phyloP scores from a whole-genome alignment of 2,113 vertebrate species.

The Leptosomus discolor region DNA sequence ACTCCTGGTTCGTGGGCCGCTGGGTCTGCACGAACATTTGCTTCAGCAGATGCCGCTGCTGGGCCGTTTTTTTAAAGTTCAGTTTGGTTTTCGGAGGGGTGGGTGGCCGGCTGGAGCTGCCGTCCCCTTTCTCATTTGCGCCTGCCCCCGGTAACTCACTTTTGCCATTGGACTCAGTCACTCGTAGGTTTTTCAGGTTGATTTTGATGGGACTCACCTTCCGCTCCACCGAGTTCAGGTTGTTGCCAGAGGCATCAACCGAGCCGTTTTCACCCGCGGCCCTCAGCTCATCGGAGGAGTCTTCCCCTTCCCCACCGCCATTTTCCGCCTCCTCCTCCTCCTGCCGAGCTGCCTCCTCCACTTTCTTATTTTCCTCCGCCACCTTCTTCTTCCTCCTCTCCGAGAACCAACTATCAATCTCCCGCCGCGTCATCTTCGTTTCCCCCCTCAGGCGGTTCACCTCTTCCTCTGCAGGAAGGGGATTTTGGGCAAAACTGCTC shows the following conservation, averaged over 20 bases:
- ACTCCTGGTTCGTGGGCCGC: constrained; percentile 90
- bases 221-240: constrained; percentile 53
- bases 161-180: constrained; percentile 88
- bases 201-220: constrained; percentile 98
- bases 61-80: constrained; percentile 87
- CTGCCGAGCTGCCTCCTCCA: constrained; percentile 64
- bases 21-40: constrained; percentile 92
- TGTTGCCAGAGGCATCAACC: constrained; percentile 61
- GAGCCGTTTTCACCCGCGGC: constrained; percentile 75
- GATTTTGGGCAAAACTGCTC: constrained; percentile 85
- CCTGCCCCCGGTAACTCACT: neutral
- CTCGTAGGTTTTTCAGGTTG: constrained; percentile 94
- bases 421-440: constrained; percentile 96
- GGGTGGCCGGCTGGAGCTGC: constrained; percentile 57
- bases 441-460: constrained; percentile 89
- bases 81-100: constrained; percentile 60
- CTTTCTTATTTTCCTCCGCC: constrained; percentile 79
- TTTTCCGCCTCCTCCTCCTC: constrained; percentile 74
- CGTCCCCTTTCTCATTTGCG: neutral
- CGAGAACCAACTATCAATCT: constrained; percentile 95
- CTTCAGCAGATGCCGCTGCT: constrained; percentile 92
- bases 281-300: constrained; percentile 72
- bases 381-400: constrained; percentile 86
- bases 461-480: constrained; percentile 85
- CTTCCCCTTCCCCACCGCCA: constrained; percentile 69